phyloP scores from a whole-genome alignment of 2,888 invertebrate genomes.

The Epiblema foenella region DNA sequence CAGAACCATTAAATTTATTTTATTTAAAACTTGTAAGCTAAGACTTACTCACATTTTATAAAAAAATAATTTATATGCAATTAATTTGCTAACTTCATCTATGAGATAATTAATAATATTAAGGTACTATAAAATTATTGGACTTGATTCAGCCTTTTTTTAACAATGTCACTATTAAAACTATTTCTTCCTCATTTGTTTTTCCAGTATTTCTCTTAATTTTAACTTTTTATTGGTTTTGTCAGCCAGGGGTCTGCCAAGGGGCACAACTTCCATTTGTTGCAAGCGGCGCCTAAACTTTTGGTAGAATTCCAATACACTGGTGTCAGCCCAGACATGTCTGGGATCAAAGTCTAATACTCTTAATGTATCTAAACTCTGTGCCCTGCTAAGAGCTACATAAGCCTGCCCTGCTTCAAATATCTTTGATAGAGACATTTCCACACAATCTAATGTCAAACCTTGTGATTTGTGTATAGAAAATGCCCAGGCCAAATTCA shows the following conservation, averaged over 20 bases:
- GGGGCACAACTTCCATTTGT: slow-evolving; percentile 87
- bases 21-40: slow-evolving; percentile 12
- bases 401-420: slow-evolving; percentile 99
- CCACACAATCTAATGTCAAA: slow-evolving; percentile 96
- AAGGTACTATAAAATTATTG: background rate
- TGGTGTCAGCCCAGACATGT: slow-evolving; percentile 95
- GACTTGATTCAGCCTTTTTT: slow-evolving; percentile 25
- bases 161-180: slow-evolving; percentile 17
- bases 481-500: slow-evolving; percentile 98
- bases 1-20: background rate
- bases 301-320: slow-evolving; percentile 93
- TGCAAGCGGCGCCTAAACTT: slow-evolving; percentile 87
- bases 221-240: slow-evolving; percentile 76
- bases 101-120: background rate
- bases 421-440: slow-evolving; percentile 95
- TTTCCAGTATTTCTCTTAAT: slow-evolving; percentile 73
- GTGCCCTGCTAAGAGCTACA: slow-evolving; percentile 96
- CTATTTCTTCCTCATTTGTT: slow-evolving; percentile 68
- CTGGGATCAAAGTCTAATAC: slow-evolving; percentile 94
- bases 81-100: slow-evolving; percentile 13
- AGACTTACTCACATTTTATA: background rate
- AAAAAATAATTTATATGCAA: slow-evolving; percentile 7
- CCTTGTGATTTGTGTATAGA: slow-evolving; percentile 99
- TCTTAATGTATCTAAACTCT: slow-evolving; percentile 92
- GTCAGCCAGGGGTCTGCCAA: slow-evolving; percentile 79